Conservation (phyloP, 2,113 vertebrate species). For the Natator depressus region DNA sequence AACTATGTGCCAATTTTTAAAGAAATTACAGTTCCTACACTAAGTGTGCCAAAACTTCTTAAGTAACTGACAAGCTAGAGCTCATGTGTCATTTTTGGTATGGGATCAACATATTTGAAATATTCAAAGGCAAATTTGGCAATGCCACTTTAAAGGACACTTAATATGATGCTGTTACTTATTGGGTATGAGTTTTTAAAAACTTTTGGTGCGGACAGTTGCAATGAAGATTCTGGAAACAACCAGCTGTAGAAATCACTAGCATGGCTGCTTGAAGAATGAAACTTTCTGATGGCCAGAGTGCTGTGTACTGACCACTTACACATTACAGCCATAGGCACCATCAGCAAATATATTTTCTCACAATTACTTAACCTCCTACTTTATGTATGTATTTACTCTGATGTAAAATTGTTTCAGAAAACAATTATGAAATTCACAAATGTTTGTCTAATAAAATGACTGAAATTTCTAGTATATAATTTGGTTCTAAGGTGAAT, state of each 20-base stretch:
- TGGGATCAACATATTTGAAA: conserved; percentile 16
- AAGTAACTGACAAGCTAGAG: conserved; percentile 78
- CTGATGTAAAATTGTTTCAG: conserved; percentile 63
- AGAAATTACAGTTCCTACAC: conserved; percentile 91
- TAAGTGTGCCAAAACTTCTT: conserved; percentile 93
- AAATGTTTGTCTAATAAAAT: not conserved
- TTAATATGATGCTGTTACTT: not conserved
- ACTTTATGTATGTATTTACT: conserved; percentile 58
- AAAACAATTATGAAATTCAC: conserved; percentile 44
- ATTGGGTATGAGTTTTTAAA: conserved; percentile 17
- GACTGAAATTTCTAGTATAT: not conserved
- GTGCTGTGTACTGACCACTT: not conserved
- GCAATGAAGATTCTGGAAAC: not conserved
- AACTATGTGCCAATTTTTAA: conserved; percentile 90
- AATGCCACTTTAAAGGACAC: not conserved
- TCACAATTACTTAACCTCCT: not conserved
- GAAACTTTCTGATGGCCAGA: not conserved
- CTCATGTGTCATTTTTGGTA: not conserved
- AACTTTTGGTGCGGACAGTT: not conserved
- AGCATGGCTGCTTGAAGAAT: not conserved
- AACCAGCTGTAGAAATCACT: not conserved
- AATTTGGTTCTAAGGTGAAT: conserved; percentile 44
- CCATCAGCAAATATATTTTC: conserved; percentile 23
- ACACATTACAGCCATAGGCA: conserved; percentile 5
- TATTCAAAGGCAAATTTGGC: conserved; percentile 19